Evolutionary conservation across 2,113 vertebrate species (phyloP).

Genomic region (Corythoichthys intestinalis): DNA sequence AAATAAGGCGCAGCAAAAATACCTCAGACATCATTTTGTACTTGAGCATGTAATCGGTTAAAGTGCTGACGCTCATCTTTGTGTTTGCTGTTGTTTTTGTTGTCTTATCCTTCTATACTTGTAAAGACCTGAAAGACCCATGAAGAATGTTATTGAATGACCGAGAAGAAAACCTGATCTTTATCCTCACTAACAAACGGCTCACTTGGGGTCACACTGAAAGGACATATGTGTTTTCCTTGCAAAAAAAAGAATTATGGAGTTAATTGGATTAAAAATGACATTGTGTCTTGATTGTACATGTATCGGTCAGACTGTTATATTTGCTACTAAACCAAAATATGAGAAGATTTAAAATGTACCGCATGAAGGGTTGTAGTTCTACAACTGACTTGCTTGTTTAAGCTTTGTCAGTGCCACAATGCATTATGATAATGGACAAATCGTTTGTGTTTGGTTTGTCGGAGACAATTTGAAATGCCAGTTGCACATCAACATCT

Average conservation of each 20-base stretch:
- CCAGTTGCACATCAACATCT: conserved; percentile 6
- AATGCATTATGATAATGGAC: neutral
- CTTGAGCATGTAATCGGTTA: conserved; percentile 1
- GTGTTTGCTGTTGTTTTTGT: conserved; percentile 11
- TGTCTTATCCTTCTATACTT: neutral
- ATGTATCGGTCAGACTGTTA: neutral
- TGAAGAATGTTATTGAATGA: conserved; percentile 22
- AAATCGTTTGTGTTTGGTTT: neutral
- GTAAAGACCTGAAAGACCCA: neutral
- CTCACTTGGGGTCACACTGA: conserved; percentile 43
- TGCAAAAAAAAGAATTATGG: neutral
- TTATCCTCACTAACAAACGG: conserved; percentile 45
- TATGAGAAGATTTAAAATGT: neutral
- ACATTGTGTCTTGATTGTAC: neutral
- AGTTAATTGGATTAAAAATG: no score
- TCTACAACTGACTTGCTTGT: neutral
- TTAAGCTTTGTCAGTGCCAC: neutral
- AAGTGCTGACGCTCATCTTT: conserved; percentile 21
- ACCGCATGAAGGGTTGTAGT: neutral
- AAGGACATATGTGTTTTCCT: neutral
- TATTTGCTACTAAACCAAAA: neutral
- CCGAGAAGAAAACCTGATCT: conserved; percentile 40
- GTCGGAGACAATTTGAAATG: conserved; percentile 5
- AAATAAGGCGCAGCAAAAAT: neutral
- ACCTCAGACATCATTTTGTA: conserved; percentile 4